Percentiles rank a stretch among this genome's conserved stretches.
These are phyloP conservation scores for Vidua macroura DNA, from an alignment of 2,113 vertebrate species.

Conservation along the genomic window DNA sequence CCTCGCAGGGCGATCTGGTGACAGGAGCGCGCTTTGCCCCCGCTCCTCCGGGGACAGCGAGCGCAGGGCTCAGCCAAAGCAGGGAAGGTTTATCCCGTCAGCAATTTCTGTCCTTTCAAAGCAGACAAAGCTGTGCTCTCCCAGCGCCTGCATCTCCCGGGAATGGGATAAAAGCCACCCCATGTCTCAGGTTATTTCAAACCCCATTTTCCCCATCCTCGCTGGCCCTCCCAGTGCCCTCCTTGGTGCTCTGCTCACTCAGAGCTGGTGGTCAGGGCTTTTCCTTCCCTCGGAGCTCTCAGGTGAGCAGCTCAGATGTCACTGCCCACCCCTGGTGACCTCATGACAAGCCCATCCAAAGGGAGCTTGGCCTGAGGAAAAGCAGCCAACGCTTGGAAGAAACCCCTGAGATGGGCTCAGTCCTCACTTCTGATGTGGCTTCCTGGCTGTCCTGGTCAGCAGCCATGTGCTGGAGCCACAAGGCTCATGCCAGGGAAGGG, in stretches of 20 bases:
- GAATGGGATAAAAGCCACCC: neutral
- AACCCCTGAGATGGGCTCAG: neutral
- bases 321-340: neutral
- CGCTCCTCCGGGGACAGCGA: neutral
- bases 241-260: neutral
- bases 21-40: neutral
- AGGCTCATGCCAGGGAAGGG: neutral
- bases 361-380: neutral
- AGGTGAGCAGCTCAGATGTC: neutral
- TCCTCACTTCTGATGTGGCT: fast-evolving
- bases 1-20: neutral
- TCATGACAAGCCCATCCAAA: fast-evolving
- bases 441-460: neutral
- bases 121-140: neutral
- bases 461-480: fast-evolving
- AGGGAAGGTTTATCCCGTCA: neutral
- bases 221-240: neutral
- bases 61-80: neutral
- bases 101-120: neutral
- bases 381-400: neutral
- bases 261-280: neutral
- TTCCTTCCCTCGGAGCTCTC: neutral
- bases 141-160: neutral
- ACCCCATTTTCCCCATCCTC: fast-evolving
- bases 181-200: neutral